Conservation (phyloP, 2,888 invertebrate species). For the Phytoseiulus persimilis region DNA sequence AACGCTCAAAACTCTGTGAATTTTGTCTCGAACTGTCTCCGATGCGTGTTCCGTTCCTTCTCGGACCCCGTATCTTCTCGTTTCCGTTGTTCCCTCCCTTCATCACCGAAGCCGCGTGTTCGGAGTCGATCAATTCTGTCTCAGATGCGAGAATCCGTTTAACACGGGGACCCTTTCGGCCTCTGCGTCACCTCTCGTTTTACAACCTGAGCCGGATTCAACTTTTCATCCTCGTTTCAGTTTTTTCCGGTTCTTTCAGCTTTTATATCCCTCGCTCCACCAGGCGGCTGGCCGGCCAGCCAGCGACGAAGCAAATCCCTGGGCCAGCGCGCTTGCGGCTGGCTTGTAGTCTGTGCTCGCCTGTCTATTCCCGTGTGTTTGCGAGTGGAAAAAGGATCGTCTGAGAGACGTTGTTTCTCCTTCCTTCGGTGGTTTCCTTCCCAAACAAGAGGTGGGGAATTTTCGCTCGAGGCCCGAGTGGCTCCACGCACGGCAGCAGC, state of each 20-base stretch:
- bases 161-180: background rate
- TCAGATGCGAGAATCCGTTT: background rate
- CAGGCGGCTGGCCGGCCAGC: too few relatives aligned
- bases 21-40: too few relatives aligned
- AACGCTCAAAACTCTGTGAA: too few relatives aligned
- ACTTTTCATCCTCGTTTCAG: background rate
- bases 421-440: background rate
- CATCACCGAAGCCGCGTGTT: background rate
- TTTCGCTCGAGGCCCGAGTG: background rate
- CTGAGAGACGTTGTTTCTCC: background rate
- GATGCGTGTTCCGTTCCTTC: background rate
- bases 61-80: background rate
- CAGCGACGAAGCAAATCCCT: background rate
- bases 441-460: background rate
- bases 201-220: constrained; percentile 5
- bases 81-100: background rate
- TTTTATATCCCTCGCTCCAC: background rate
- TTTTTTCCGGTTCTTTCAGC: background rate
- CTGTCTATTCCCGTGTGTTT: background rate
- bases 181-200: background rate
- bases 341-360: background rate
- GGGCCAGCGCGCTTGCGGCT: background rate
- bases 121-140: background rate
- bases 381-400: background rate
- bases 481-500: background rate